A percentile compares a stretch with the other conserved stretches of the same genome.
These are phyloP conservation scores for Sebastes umbrosus DNA, from an alignment of 2,797 vertebrate species.

Conservation along the genomic window DNA sequence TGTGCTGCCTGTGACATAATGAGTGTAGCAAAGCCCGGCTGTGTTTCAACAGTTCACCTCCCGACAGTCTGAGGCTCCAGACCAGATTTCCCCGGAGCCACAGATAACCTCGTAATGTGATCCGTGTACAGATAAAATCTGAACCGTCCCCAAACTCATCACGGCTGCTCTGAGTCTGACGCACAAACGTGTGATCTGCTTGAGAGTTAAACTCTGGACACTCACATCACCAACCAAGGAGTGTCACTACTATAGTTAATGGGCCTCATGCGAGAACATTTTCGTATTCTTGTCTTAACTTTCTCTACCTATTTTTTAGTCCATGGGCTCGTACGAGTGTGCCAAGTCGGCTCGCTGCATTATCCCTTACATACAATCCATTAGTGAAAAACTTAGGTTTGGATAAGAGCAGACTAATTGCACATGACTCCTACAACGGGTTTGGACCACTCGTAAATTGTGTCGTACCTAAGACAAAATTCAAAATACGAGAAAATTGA, in stretches of 20 bases:
- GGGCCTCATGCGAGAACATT: too few species aligned
- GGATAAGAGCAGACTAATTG: too few species aligned
- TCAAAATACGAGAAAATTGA: too few species aligned
- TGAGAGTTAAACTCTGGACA: background rate
- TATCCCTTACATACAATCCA: too few species aligned
- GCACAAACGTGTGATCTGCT: background rate
- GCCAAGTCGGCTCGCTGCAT: too few species aligned
- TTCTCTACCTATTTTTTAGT: too few species aligned
- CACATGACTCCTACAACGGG: too few species aligned
- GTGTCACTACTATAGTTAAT: background rate
- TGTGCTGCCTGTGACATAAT: background rate
- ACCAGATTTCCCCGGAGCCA: constrained; percentile 19
- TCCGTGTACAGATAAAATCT: background rate
- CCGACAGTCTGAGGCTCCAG: background rate
- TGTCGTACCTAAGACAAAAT: too few species aligned
- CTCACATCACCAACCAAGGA: background rate
- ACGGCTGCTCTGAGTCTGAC: background rate
- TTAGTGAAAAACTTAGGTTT: too few species aligned
- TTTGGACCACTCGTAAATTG: too few species aligned
- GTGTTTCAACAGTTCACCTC: background rate
- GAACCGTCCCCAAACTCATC: background rate
- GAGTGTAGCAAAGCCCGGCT: background rate
- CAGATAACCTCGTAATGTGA: constrained; percentile 15
- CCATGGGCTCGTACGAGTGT: too few species aligned
- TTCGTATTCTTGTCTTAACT: too few species aligned